phyloP scores from a whole-genome alignment of 2,113 vertebrate species.

The Acinonyx jubatus region DNA sequence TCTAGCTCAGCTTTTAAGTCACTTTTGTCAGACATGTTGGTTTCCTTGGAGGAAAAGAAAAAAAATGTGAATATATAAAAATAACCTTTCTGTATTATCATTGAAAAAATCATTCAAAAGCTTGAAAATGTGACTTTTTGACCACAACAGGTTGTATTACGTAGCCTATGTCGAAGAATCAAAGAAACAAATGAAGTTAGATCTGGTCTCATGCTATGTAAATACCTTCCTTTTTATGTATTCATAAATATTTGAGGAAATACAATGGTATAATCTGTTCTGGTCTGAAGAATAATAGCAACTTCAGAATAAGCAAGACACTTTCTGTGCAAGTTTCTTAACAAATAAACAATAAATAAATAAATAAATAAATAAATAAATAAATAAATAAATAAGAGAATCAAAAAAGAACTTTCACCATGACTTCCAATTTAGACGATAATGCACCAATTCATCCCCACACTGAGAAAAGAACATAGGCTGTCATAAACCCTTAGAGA shows the following conservation, averaged over 20 bases:
- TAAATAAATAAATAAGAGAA: not conserved
- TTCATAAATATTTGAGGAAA: not conserved
- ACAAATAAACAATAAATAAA: conserved; percentile 27
- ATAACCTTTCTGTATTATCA: not conserved
- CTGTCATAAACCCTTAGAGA: not conserved
- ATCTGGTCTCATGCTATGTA: not conserved
- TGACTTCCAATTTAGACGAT: conserved; percentile 48
- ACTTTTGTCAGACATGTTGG: conserved; percentile 97
- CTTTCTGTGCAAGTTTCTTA: conserved; percentile 48
- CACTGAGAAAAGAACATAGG: conserved; percentile 13
- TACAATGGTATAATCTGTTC: not conserved
- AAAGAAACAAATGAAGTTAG: conserved; percentile 9
- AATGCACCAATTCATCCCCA: conserved; percentile 24
- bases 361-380: not conserved
- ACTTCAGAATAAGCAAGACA: not conserved
- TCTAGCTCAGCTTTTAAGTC: conserved; percentile 99
- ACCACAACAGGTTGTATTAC: not conserved
- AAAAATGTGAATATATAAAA: conserved; percentile 43
- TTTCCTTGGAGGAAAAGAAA: conserved; percentile 71
- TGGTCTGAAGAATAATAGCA: not conserved
- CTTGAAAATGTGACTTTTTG: not conserved
- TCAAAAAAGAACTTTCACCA: conserved; percentile 10
- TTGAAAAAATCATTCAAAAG: conserved; percentile 14
- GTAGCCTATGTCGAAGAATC: not conserved
- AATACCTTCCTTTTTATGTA: not conserved